These are phyloP conservation scores for Hoplostethus mediterraneus DNA, from an alignment of 2,797 vertebrate genomes.

Conservation along the genomic window DNA sequence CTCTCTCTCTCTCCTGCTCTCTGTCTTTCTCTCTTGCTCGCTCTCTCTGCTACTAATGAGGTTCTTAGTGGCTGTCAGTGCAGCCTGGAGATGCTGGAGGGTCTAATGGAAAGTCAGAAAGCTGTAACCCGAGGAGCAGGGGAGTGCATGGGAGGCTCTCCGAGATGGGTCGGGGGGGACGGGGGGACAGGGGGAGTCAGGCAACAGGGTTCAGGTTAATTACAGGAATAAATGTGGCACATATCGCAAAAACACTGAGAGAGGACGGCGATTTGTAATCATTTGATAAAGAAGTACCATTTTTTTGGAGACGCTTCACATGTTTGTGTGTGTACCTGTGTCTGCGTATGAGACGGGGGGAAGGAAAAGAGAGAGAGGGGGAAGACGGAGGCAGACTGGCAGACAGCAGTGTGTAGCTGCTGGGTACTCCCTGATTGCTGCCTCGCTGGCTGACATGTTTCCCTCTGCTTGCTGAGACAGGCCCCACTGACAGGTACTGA, in stretches of 20 bases:
- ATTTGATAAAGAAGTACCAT: conserved; percentile 14
- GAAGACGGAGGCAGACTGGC: conserved; percentile 16
- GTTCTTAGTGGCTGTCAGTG: conserved; percentile 66
- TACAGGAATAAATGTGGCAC: conserved; percentile 42
- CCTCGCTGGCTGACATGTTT: conserved; percentile 65
- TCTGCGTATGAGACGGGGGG: conserved; percentile 1
- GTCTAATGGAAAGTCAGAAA: conserved; percentile 48
- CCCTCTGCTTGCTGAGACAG: conserved; percentile 70
- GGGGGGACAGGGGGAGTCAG: background rate
- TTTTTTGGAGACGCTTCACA: background rate
- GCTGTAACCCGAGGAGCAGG: conserved; percentile 44
- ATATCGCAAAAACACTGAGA: conserved; percentile 1
- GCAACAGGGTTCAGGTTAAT: conserved; percentile 51
- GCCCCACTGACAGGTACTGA: conserved; percentile 75
- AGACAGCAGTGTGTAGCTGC: conserved; percentile 47
- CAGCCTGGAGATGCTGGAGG: conserved; percentile 49
- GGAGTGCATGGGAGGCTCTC: background rate
- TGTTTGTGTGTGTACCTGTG: background rate
- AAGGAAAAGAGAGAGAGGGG: conserved; percentile 10
- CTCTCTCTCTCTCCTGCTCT: background rate
- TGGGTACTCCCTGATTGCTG: conserved; percentile 49
- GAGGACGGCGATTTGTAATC: conserved; percentile 28
- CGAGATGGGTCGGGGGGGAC: background rate
- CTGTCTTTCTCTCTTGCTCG: conserved; percentile 2
- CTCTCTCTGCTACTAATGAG: conserved; percentile 68